Evolutionary conservation across 2,888 invertebrate species (phyloP), one percentile per base, ranked within the genome.

Genomic region (Dromius quadrimaculatus): DNA sequence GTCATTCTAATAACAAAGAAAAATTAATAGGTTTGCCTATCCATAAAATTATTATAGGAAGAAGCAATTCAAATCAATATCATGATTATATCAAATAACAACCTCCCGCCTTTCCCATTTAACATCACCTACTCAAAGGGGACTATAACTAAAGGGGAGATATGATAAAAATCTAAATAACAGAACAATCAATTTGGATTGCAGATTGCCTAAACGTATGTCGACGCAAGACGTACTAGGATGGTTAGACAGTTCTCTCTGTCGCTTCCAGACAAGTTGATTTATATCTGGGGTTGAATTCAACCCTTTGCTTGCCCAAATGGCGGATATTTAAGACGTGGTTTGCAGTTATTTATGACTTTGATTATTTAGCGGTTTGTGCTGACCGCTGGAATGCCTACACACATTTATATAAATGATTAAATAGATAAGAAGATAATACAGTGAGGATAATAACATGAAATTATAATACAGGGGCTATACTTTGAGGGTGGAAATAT

Each of bases 351-450:
- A 57, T 57, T 57, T 57, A 57, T 57, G 34, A 34, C 28, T 15
- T 59, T 59, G 59, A 59, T 59, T 59, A 59, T 34, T 59, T 59
- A 59, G 59, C 59, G 59, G 59, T 36, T 59, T 59, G 4, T 11
- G 36, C 34, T 36, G 59, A 36, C 59, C 36, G 9, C 5, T 9
- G 19, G 34, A 59, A 59, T 59, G 59, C 20, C n/a, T 54, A 36
- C n/a, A n/a, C n/a, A 47, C 47, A 47, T 59, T 59, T 59, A 36
- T 34, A 59, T 34, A 59, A 36, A 59, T 19, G 11, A 54, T 54
- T 54, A 54, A 54, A 54, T 54, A 4, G 43, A 43, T 2, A 15
- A 8, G 8, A 28, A 28, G 28, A 3, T 28, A 8, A 28, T 3
- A 28, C 28, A 8, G 4, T 28, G 28, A 28, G 28, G 28, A 8